These are phyloP conservation scores for Rhyacichthys aspro DNA, from an alignment of 2,797 vertebrate genomes.

Conservation along the genomic window DNA sequence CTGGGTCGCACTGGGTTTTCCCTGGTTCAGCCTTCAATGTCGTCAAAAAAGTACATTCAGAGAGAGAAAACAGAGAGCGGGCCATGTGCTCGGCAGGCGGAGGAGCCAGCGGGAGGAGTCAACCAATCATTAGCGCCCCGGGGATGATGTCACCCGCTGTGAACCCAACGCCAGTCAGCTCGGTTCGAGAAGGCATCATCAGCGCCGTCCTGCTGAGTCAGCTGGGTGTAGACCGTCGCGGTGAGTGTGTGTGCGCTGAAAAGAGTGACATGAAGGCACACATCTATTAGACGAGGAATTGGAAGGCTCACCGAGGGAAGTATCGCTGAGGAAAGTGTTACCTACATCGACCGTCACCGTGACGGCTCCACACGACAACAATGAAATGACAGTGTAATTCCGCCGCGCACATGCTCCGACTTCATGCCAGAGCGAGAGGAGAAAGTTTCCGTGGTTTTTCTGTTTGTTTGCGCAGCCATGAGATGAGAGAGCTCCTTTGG, in stretches of 20 bases:
- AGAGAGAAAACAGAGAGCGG: conserved; percentile 50
- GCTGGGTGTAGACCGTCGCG: conserved; percentile 30
- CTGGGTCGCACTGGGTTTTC: conserved; percentile 29
- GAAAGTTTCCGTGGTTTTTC: conserved; percentile 31
- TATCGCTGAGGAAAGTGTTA: conserved; percentile 16
- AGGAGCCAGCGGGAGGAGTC: conserved; percentile 46
- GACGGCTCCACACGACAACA: conserved; percentile 19
- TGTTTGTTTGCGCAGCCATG: conserved; percentile 41
- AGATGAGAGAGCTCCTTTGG: conserved; percentile 39
- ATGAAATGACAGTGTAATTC: conserved; percentile 18
- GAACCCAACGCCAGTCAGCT: conserved; percentile 41
- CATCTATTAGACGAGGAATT: conserved; percentile 11
- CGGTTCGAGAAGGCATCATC: conserved; percentile 40
- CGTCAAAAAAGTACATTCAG: conserved; percentile 32
- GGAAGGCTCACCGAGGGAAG: conserved; percentile 6
- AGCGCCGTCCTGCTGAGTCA: conserved; percentile 62
- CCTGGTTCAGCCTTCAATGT: conserved; percentile 13
- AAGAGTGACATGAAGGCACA: conserved; percentile 19
- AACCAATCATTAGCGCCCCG: conserved; percentile 59
- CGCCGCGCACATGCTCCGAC: conserved; percentile 8
- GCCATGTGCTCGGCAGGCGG: conserved; percentile 53
- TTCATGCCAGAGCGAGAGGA: background rate
- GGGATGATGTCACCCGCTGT: conserved; percentile 70
- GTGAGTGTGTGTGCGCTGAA: conserved; percentile 18
- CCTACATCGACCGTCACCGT: conserved; percentile 7